These are phyloP conservation scores for Eurystomus glaucurus DNA, from an alignment of 2,797 vertebrate genomes.

Conservation along the genomic window DNA sequence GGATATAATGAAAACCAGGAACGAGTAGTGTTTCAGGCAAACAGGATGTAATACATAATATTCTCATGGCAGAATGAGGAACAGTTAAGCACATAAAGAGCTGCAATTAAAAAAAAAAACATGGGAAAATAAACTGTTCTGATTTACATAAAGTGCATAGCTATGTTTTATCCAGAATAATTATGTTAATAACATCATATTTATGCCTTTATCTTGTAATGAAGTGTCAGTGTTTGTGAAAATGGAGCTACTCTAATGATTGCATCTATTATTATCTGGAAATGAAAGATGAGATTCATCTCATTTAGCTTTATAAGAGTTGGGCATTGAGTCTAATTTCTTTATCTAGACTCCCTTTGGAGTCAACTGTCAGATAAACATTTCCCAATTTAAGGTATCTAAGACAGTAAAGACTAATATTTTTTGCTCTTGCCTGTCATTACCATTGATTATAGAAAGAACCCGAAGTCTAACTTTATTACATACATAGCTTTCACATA, in stretches of 20 bases:
- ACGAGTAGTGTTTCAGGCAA: background rate
- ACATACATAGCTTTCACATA: background rate
- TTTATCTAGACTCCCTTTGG: background rate
- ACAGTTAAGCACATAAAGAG: background rate
- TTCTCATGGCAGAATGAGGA: background rate
- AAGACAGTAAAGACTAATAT: background rate
- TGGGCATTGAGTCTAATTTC: background rate
- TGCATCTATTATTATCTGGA: background rate
- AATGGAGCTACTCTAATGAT: background rate
- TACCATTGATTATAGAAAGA: background rate
- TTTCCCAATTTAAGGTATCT: background rate
- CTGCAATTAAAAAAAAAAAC: background rate
- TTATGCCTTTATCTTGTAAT: background rate
- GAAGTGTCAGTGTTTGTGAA: conserved; percentile 16
- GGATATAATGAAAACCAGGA: background rate
- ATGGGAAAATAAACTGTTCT: background rate
- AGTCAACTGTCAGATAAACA: background rate
- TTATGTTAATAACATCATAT: conserved; percentile 13
- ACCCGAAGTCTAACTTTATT: background rate
- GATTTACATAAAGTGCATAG: background rate
- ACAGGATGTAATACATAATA: background rate
- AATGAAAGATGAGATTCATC: conserved; percentile 13
- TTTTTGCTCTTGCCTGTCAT: background rate
- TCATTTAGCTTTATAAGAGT: background rate
- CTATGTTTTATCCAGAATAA: conserved; percentile 22